Percentiles rank a stretch among this genome's conserved stretches.
Conservation (phyloP, 2,888 invertebrate species). For the Ectropis crepuscularia region DNA sequence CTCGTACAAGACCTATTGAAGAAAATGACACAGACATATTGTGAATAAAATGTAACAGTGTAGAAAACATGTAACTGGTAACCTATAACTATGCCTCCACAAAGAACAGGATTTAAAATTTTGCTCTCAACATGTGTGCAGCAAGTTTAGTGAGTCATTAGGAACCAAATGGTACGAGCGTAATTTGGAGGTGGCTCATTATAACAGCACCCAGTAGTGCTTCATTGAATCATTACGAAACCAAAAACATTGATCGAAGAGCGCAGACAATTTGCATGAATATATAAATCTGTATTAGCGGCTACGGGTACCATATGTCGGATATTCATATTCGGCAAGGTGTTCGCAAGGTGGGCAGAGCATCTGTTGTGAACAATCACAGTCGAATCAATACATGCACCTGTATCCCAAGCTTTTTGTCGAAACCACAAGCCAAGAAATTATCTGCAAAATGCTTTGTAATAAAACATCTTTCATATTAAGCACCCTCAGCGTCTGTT, state of each 20-base stretch:
- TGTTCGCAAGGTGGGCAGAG: conserved; percentile 63
- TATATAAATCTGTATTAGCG: conserved; percentile 34
- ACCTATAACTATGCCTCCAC: not conserved
- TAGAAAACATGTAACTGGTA: not conserved
- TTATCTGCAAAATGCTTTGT: no score
- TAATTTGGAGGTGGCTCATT: conserved; percentile 39
- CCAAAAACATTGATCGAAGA: conserved; percentile 38
- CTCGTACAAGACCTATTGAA: conserved; percentile 1
- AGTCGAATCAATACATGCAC: conserved; percentile 71
- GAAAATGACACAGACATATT: not conserved
- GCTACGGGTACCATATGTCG: conserved; percentile 42
- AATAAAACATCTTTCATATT: no score
- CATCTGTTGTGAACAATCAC: conserved; percentile 74
- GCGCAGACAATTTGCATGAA: conserved; percentile 25
- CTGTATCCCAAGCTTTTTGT: conserved; percentile 47
- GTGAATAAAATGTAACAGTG: conserved; percentile 3
- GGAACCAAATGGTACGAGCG: conserved; percentile 3
- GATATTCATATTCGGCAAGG: conserved; percentile 55
- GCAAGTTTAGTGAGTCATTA: conserved; percentile 7
- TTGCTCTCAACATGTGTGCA: not conserved
- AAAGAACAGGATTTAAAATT: not conserved
- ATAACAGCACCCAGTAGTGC: conserved; percentile 45
- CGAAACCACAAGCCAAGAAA: no score
- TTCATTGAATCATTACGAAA: conserved; percentile 51
- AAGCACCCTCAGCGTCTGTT: no score